Evolutionary conservation across 2,113 vertebrate species (phyloP).

Genomic region (Myotis davidii): DNA sequence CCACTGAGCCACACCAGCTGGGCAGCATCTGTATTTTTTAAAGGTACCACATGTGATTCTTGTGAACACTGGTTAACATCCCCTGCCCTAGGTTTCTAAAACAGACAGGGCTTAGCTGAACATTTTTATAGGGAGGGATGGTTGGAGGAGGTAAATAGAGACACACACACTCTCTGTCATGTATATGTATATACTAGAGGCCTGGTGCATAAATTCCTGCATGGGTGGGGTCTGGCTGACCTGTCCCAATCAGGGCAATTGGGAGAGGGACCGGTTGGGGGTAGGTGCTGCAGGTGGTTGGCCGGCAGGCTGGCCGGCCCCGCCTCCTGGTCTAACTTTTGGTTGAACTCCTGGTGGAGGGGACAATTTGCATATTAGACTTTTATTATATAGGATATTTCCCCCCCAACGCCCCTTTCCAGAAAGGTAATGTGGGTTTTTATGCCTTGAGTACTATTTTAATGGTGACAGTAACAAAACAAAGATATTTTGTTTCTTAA

Average conservation of each 20-base stretch:
- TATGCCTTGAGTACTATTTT: slow-evolving; percentile 8
- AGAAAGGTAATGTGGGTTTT: background rate
- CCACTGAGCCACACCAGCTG: too few species aligned
- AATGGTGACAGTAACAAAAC: background rate
- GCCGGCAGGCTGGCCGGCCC: too few species aligned
- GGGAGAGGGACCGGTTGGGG: too few species aligned
- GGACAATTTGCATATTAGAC: too few species aligned
- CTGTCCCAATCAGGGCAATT: too few species aligned
- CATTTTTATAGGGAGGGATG: background rate
- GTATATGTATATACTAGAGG: background rate
- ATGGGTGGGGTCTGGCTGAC: too few species aligned
- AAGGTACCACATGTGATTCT: background rate
- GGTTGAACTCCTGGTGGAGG: too few species aligned
- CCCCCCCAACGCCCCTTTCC: background rate
- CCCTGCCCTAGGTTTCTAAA: background rate
- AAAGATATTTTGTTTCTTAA: background rate
- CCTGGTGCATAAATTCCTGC: too few species aligned
- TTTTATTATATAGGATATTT: too few species aligned
- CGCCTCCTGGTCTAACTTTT: too few species aligned
- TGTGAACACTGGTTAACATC: slow-evolving; percentile 1
- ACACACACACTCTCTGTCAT: background rate
- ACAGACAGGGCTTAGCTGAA: slow-evolving; percentile 20
- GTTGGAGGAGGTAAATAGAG: background rate
- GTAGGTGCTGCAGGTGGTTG: too few species aligned
- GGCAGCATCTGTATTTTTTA: background rate